Evolutionary conservation across 2,888 invertebrate species (phyloP).

Genomic region (Limnephilus auricula): DNA sequence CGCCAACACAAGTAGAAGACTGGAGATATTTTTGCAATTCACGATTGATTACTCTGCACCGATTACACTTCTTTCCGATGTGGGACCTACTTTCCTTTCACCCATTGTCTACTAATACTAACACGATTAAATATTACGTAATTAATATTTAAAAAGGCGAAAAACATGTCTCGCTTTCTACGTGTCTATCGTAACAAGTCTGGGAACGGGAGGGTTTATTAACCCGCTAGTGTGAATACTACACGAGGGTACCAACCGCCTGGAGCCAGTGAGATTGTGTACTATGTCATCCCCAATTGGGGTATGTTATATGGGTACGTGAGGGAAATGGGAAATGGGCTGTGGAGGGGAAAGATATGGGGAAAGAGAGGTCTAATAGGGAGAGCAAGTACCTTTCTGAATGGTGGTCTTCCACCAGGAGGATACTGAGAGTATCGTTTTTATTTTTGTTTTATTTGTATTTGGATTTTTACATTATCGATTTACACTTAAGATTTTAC

Average conservation of each 20-base stretch:
- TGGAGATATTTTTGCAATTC: not conserved
- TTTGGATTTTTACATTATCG: no score
- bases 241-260: no score
- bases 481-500: not conserved
- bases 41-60: not conserved
- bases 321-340: no score
- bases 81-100: conserved; percentile 58
- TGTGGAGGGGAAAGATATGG: no score
- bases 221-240: not conserved
- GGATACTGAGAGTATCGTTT: no score
- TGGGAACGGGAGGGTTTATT: conserved; percentile 2
- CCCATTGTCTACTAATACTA: conserved; percentile 60
- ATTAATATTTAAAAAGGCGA: conserved; percentile 62
- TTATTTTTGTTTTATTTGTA: no score
- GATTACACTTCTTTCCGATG: not conserved
- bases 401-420: no score
- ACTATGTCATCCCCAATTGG: no score
- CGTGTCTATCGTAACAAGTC: conserved; percentile 51
- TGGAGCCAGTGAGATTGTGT: no score
- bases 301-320: no score
- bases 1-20: not conserved
- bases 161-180: conserved; percentile 63
- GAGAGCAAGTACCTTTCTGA: no score
- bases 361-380: no score
- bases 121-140: conserved; percentile 54